Percentiles rank a stretch among this genome's conserved stretches.
These are phyloP conservation scores for Uria aalge DNA, from an alignment of 2,113 vertebrate genomes.

Conservation along the genomic window DNA sequence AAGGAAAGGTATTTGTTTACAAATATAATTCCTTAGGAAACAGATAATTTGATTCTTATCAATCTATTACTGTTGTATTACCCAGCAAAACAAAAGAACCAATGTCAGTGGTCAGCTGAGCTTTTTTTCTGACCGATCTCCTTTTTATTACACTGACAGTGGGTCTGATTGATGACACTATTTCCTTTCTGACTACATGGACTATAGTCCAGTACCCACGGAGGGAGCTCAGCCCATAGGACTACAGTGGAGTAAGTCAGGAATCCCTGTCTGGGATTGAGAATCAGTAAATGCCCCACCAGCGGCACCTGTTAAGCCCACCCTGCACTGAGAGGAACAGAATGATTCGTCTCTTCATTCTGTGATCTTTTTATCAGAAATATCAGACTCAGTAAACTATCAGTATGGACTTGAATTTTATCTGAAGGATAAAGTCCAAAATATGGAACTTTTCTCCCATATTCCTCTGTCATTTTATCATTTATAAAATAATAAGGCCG, in stretches of 20 bases:
- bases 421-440: not conserved
- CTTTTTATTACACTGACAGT: not conserved
- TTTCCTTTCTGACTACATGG: not conserved
- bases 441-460: not conserved
- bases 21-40: not conserved
- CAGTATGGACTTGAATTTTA: not conserved
- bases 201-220: rapidly evolving
- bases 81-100: not conserved
- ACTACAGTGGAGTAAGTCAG: not conserved
- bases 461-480: not conserved
- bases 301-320: not conserved
- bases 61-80: not conserved
- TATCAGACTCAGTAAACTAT: not conserved
- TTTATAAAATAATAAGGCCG: not conserved
- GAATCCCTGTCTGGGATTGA: not conserved
- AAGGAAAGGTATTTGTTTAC: not conserved
- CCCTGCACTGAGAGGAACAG: not conserved
- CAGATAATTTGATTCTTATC: not conserved
- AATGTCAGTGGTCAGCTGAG: not conserved
- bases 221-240: not conserved
- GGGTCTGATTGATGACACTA: not conserved
- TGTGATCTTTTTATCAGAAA: not conserved
- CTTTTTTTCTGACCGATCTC: not conserved
- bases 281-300: not conserved
- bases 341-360: not conserved